Evolutionary conservation across 2,113 vertebrate species (phyloP).

Genomic region (Dinomys branickii): DNA sequence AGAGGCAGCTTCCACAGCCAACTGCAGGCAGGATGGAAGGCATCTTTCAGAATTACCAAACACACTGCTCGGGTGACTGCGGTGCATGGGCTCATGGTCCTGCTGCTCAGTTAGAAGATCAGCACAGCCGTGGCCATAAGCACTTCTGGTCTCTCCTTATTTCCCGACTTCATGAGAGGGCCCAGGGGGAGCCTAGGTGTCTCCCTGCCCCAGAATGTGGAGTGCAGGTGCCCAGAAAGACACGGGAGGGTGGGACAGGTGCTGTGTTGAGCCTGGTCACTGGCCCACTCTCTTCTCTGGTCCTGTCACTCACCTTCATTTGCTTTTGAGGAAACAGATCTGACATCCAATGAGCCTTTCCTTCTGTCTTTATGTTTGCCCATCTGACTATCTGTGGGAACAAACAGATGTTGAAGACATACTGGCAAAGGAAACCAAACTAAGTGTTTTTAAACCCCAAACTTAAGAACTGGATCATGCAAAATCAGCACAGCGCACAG

Average conservation of each 20-base stretch:
- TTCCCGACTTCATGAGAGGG: not conserved
- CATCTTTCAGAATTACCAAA: not conserved
- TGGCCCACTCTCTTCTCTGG: not conserved
- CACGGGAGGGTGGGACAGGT: fast-evolving
- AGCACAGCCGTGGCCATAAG: fast-evolving
- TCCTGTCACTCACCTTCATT: slow-evolving; percentile 92
- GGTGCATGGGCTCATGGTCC: not conserved
- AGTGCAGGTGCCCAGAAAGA: not conserved
- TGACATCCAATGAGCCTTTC: slow-evolving; percentile 96
- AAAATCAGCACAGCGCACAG: not conserved
- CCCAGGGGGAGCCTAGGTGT: not conserved
- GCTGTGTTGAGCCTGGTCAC: not conserved
- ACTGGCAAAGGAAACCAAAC: not conserved
- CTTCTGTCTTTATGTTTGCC: slow-evolving; percentile 95
- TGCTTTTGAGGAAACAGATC: slow-evolving; percentile 91
- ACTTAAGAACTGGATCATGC: not conserved
- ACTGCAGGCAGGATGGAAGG: not conserved
- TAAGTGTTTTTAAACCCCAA: not conserved
- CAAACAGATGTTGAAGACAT: not conserved
- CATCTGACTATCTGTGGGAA: slow-evolving; percentile 91
- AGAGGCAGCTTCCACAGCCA: not conserved
- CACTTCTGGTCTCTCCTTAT: not conserved
- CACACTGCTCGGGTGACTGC: not conserved
- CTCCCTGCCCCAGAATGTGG: no score
- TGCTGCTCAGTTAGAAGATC: not conserved